Conservation (phyloP, 1,140 invertebrate species). For the Aradophagus sp. region DNA sequence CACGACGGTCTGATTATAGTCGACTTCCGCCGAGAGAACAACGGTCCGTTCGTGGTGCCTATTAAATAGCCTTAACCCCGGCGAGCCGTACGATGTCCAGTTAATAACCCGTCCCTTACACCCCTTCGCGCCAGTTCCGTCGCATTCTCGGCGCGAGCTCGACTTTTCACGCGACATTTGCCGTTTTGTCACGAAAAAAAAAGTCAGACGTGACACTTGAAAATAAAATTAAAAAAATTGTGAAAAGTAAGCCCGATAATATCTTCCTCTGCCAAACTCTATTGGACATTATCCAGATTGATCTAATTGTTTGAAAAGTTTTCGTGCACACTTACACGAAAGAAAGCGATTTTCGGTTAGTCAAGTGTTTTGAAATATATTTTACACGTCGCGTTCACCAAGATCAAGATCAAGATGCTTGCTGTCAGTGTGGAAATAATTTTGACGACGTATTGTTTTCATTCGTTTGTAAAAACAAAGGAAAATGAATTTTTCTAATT, state of each 20-base stretch:
- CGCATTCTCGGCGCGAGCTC: constrained; percentile 19
- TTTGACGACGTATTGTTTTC: too few relatives aligned
- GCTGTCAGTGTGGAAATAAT: too few relatives aligned
- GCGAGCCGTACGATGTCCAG: constrained; percentile 37
- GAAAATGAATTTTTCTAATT: too few relatives aligned
- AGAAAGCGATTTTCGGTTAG: constrained; percentile 42
- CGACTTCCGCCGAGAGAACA: constrained; percentile 70
- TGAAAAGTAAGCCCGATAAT: constrained; percentile 21
- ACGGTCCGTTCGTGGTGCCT: constrained; percentile 63
- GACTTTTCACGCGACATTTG: constrained; percentile 49
- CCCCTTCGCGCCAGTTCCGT: constrained; percentile 8
- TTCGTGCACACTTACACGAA: constrained; percentile 25
- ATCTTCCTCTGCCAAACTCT: constrained; percentile 9
- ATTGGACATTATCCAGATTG: constrained; percentile 16
- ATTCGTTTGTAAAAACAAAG: too few relatives aligned
- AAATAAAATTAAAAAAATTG: constrained; percentile 19
- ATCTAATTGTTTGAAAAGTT: constrained; percentile 39
- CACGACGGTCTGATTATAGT: constrained; percentile 70
- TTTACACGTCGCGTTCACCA: constrained; percentile 9
- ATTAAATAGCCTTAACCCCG: constrained; percentile 66
- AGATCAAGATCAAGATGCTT: not conserved
- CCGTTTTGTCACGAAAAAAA: constrained; percentile 24
- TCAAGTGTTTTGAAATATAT: constrained; percentile 27
- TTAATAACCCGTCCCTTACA: constrained; percentile 38
- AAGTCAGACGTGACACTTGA: constrained; percentile 26